phyloP scores from a whole-genome alignment of 2,113 vertebrate species.

The Tinamus guttatus region DNA sequence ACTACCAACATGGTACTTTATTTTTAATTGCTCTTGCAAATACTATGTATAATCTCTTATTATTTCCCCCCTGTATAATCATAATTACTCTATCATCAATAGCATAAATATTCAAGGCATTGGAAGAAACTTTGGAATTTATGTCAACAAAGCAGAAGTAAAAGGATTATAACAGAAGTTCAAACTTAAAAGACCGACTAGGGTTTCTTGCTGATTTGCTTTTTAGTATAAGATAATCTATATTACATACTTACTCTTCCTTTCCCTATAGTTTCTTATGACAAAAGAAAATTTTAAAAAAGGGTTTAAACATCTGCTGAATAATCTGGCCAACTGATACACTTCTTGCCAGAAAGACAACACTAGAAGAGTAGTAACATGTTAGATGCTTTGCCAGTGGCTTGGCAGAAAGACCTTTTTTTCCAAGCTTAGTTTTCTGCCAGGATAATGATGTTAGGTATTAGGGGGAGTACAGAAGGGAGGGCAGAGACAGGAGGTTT shows the following conservation, averaged over 20 bases:
- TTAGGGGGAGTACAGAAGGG: rapidly evolving
- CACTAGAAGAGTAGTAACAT: neutral
- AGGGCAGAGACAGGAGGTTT: neutral
- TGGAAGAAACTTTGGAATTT: neutral
- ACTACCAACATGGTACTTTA: neutral
- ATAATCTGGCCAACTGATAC: neutral
- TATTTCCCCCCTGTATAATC: neutral
- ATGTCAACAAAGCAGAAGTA: neutral
- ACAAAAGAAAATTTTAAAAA: neutral
- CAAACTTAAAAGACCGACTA: neutral
- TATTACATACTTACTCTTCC: neutral
- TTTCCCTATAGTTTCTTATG: neutral
- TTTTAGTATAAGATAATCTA: neutral
- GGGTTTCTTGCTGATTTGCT: neutral
- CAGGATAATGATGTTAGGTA: rapidly evolving
- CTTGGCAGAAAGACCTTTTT: neutral
- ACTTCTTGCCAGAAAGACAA: neutral
- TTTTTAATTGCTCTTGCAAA: neutral
- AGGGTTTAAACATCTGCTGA: neutral
- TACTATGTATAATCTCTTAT: neutral
- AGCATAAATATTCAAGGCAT: neutral
- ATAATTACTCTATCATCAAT: neutral
- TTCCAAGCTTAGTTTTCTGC: neutral
- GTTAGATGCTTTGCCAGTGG: neutral
- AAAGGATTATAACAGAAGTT: neutral